Base-by-base conservation (phyloP, 2,888 invertebrate species). In the Mactromeris polynyma region DNA sequence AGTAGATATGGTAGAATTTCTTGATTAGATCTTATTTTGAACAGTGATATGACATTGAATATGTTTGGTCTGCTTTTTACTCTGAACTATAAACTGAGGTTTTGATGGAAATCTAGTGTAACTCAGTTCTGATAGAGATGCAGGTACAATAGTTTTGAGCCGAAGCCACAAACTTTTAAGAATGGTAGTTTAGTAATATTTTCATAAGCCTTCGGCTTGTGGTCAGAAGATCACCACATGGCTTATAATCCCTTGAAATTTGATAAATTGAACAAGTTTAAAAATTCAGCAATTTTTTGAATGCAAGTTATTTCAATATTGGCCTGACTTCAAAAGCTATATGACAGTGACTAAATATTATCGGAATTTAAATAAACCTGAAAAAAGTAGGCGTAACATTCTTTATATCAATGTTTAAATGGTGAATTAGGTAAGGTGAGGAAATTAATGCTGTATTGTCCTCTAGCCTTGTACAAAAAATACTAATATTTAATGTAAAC, bases 401-500 rank as follows among this genome's bases (percentile, higher is more conserved):
- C 73, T 73, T 73, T 73, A 33, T 73, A 33, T 73, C 73, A 73
- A 73, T 73, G 73, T 73, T 73, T 73, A 73, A 73, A 73, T 73
- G 73, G 73, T 4, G 73, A 36, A 73, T 73, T 73, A 73, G 33
- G 0, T 4, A 17, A 36, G 73, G 73, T 73, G 36, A 73, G 73
- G 73, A 73, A 73, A 73, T 73, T 73, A 73, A 73, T 36, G 36
- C 36, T 73, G 26, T 19, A 73, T 73, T 36, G 73, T 73, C 19
- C 73, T 36, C 31, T 11, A 33, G 14, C 73, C 19, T 11, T 19
- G 36, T 73, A 73, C 73, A 73, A 73, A 38, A 73, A 64, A 73
- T 73, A 2, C 1, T 83, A 73, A 83, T 83, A 83, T 73, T 33
- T 73, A 73, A 83, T 69, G 42, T 83, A 83, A 83, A 83, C 83